A percentile compares a stretch with the other conserved stretches of the same genome.
Evolutionary conservation across 2,797 vertebrate species (phyloP).

Genomic region (Pseudocheirus occidentalis): DNA sequence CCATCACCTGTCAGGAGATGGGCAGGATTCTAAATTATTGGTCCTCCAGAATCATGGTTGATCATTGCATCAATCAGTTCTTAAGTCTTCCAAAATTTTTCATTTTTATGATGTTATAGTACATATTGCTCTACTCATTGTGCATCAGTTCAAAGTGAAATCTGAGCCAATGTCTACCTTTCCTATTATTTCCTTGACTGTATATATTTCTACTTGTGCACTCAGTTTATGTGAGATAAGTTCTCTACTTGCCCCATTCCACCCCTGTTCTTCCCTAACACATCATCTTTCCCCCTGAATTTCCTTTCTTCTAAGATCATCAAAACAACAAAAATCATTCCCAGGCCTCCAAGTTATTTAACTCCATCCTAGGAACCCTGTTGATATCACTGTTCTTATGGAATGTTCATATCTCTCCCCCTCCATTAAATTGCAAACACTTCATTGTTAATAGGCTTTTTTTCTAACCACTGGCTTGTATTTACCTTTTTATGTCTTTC

Average conservation of each 20-base stretch:
- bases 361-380: background rate
- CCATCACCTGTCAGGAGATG: background rate
- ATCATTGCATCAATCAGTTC: background rate
- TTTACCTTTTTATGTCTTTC: background rate
- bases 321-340: background rate
- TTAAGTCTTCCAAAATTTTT: background rate
- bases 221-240: background rate
- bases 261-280: background rate
- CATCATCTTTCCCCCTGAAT: background rate
- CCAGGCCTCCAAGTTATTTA: background rate
- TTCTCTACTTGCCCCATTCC: background rate
- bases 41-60: background rate
- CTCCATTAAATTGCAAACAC: background rate
- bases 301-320: background rate
- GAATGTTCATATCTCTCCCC: background rate
- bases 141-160: background rate
- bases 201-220: background rate
- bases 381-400: background rate
- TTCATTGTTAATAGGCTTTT: background rate
- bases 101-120: too few relatives aligned
- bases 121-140: too few relatives aligned
- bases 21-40: background rate
- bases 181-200: background rate
- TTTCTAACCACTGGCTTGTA: background rate
- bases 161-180: background rate